Base-by-base conservation (phyloP, 2,797 vertebrate genomes). In the Amblyopsis hoosieri region DNA sequence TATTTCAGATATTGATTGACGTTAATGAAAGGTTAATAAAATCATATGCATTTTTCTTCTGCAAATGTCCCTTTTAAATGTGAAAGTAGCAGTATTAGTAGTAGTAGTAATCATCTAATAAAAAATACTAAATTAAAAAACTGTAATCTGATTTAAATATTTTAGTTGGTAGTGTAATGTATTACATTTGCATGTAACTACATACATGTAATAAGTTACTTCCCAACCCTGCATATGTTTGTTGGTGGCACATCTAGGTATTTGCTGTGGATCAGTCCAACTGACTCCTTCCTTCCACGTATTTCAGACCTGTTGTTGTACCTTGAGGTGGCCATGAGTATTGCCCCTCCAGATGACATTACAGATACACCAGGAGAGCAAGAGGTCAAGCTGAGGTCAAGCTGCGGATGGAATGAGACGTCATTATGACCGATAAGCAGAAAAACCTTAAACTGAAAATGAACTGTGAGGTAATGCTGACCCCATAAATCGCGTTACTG, bases 361-460 rank as follows among this genome's bases (percentile, higher is more conserved):
- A 61, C 60, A 67, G 57, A 62, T 37, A 42, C 54, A 64, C 33
- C 5, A 37, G 62, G 52, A 59, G 46, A 60, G 60, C 29, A 10
- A 3, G 56, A 55, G 76, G 81, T 84, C 74, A 80, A 72, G 51
- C 45, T 66, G 61, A 33, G 66, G 70, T 83, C 72, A 78, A 31
- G 19, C 68, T 70, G 46, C 9, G 45, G 56, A 62, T 54, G 37
- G 81, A 67, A 81, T 67, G 64, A 57, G 50, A 54, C 67, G 64
- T 76, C 58, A 49, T 71, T 64, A 59, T 13, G 45, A 58, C 37
- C 55, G 53, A 75, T 23, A 61, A 55, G 45, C 58, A 55, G 33
- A 60, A 14, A 72, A 67, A 72, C 62, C 72, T 75, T 83, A 74
- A 83, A 74, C 77, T 71, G 55, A 62, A 60, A 48, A 14, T 78